phyloP scores from a whole-genome alignment of 2,797 vertebrate genomes.

The Pangasius djambal region DNA sequence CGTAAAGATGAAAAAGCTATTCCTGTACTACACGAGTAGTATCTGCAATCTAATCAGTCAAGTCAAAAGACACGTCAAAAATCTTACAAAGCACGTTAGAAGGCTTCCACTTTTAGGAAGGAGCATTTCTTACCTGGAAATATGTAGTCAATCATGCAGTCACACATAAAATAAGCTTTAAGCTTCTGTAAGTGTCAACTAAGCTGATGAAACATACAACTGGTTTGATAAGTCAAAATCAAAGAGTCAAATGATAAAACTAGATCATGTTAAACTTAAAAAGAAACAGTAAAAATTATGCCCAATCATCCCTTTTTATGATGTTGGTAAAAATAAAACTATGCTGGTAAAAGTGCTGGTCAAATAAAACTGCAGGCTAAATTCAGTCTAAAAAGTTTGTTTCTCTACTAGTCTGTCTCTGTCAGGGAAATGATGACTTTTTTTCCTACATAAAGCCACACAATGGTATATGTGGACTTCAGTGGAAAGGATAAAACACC shows the following conservation, averaged over 20 bases:
- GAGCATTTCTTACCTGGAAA: background rate
- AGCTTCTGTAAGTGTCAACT: background rate
- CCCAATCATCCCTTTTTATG: slow-evolving; percentile 61
- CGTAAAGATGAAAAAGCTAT: background rate
- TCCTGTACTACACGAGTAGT: background rate
- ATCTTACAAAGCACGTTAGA: background rate
- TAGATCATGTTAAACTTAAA: slow-evolving; percentile 16
- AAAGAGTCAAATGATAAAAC: slow-evolving; percentile 15
- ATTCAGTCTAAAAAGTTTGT: slow-evolving; percentile 20
- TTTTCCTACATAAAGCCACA: background rate
- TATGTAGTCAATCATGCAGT: background rate
- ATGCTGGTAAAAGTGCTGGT: slow-evolving; percentile 60
- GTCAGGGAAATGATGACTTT: background rate
- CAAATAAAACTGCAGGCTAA: slow-evolving; percentile 21
- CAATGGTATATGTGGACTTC: background rate
- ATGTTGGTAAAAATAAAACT: slow-evolving; percentile 29
- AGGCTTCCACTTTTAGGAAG: background rate
- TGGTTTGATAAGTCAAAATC: slow-evolving; percentile 12
- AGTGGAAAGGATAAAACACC: background rate
- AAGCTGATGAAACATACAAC: background rate
- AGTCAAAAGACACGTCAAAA: background rate
- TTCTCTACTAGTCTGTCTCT: background rate
- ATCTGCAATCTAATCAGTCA: slow-evolving; percentile 4
- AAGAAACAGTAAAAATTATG: slow-evolving; percentile 25
- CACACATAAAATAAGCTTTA: background rate